Conservation (phyloP, 2,797 vertebrate species). For the Paguma larvata region DNA sequence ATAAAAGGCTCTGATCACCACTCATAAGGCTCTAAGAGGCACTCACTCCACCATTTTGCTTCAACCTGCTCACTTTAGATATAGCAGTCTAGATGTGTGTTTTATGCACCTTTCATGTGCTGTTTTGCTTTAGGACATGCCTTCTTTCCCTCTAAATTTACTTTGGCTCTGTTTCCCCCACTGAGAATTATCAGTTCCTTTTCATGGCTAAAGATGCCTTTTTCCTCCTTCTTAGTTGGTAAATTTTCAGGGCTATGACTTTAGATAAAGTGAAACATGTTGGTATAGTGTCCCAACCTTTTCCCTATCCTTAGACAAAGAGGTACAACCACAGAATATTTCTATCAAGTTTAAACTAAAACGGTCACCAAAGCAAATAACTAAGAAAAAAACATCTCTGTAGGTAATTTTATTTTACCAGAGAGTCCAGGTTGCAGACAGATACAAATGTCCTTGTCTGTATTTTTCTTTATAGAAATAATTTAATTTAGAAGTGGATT, state of each 20-base stretch:
- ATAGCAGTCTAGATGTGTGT: background rate
- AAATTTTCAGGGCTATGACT: constrained; percentile 51
- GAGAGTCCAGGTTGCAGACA: background rate
- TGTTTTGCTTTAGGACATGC: constrained; percentile 39
- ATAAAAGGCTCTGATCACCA: background rate
- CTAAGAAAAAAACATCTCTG: background rate
- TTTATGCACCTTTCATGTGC: constrained; percentile 55
- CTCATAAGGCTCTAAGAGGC: constrained; percentile 35
- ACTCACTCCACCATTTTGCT: background rate
- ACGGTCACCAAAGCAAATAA: constrained; percentile 56
- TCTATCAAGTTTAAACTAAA: constrained; percentile 55
- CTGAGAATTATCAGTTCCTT: constrained; percentile 1
- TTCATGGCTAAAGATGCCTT: constrained; percentile 45
- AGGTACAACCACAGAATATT: background rate
- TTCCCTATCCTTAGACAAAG: constrained; percentile 46
- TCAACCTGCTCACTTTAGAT: background rate
- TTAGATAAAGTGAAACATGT: constrained; percentile 51
- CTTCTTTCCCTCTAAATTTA: constrained; percentile 48
- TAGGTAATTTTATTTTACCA: constrained; percentile 42
- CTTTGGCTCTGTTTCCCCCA: constrained; percentile 55
- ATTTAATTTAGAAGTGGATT: constrained; percentile 61
- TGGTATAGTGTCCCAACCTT: background rate
- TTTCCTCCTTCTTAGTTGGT: constrained; percentile 15
- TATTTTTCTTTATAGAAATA: background rate
- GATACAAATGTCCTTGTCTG: background rate